Conservation (phyloP, 1,140 invertebrate species). For the Solenopsis invicta region DNA sequence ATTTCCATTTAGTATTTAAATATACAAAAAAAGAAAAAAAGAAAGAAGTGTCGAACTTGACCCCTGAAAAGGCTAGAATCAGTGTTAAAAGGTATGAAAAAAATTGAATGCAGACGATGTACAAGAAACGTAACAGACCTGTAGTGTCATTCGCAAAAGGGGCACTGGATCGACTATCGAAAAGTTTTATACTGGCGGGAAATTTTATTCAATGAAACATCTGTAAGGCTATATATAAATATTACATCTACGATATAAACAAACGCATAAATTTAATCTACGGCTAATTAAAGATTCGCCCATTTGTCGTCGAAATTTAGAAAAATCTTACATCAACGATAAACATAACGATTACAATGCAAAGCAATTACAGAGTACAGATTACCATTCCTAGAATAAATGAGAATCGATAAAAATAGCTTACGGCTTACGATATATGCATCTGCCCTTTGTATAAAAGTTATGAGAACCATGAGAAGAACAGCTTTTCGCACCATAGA, state of each 20-base stretch:
- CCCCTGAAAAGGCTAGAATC: slow-evolving; percentile 84
- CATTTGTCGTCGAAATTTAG: slow-evolving; percentile 58
- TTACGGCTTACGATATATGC: slow-evolving; percentile 47
- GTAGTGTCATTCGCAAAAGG: slow-evolving; percentile 76
- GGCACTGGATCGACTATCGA: slow-evolving; percentile 74
- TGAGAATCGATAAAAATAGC: slow-evolving; percentile 41
- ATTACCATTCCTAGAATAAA: slow-evolving; percentile 77
- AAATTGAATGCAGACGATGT: slow-evolving; percentile 76
- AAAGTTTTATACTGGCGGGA: slow-evolving; percentile 61
- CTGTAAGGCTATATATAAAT: slow-evolving; percentile 62
- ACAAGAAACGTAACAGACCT: slow-evolving; percentile 72
- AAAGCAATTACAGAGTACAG: slow-evolving; percentile 43
- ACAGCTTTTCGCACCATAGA: slow-evolving; percentile 74
- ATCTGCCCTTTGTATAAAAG: slow-evolving; percentile 69
- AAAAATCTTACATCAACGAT: slow-evolving; percentile 40
- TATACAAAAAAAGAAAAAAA: slow-evolving; percentile 77
- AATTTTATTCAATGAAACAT: slow-evolving; percentile 70
- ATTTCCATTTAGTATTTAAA: slow-evolving; percentile 50
- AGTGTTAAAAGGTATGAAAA: slow-evolving; percentile 80
- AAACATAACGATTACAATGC: slow-evolving; percentile 41
- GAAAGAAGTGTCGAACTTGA: slow-evolving; percentile 82
- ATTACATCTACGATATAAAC: slow-evolving; percentile 61
- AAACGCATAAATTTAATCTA: slow-evolving; percentile 68
- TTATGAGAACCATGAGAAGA: slow-evolving; percentile 72
- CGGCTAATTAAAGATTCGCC: slow-evolving; percentile 60